phyloP scores from a whole-genome alignment of 2,888 invertebrate species.

The Euzetes globulus region DNA sequence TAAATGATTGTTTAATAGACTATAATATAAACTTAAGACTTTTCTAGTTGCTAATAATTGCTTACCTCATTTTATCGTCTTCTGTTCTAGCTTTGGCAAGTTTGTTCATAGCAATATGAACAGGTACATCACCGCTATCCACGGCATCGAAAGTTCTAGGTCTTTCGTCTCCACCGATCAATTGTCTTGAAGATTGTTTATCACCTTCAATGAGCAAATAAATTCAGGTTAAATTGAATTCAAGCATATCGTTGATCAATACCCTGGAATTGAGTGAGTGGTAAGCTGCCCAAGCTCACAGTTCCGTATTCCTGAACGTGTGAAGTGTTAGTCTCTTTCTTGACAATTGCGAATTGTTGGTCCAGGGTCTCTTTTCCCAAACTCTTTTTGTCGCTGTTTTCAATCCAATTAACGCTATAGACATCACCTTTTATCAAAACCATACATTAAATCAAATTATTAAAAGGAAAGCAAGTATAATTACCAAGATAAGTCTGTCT shows the following conservation, averaged over 20 bases:
- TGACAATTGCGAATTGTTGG: constrained; percentile 53
- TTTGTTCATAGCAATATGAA: background rate
- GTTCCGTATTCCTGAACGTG: constrained; percentile 57
- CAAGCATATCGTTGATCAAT: no score
- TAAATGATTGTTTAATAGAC: background rate
- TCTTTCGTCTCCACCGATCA: background rate
- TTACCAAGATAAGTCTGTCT: background rate
- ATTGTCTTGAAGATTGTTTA: background rate
- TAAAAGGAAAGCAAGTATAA: background rate
- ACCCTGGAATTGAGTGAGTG: constrained; percentile 42
- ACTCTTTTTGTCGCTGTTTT: constrained; percentile 46
- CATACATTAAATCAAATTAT: constrained; percentile 38
- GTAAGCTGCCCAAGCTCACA: constrained; percentile 38
- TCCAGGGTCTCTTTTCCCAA: constrained; percentile 51
- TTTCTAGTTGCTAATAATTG: no score
- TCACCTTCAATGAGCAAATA: background rate
- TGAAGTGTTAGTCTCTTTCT: constrained; percentile 54
- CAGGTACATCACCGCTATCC: constrained; percentile 27
- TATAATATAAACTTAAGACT: background rate
- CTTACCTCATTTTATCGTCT: background rate
- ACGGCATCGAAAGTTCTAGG: background rate
- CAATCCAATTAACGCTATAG: constrained; percentile 58
- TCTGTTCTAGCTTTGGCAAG: background rate
- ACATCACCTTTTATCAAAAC: constrained; percentile 55
- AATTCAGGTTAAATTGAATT: no score